Percentiles rank a stretch among this genome's conserved stretches.
phyloP scores from a whole-genome alignment of 1,140 invertebrate species.

The Euschistus heros region DNA sequence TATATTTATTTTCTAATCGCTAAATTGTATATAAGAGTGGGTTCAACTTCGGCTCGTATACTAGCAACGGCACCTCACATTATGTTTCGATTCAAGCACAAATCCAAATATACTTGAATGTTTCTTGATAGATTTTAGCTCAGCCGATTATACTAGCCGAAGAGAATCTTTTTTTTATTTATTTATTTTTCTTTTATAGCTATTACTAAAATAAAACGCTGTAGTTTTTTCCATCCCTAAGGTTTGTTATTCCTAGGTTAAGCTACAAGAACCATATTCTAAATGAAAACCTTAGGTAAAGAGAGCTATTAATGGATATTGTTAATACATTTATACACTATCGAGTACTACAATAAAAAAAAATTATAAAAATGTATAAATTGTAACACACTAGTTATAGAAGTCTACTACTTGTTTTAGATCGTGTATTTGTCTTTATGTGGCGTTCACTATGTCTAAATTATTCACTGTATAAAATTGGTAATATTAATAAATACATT shows the following conservation, averaged over 20 bases:
- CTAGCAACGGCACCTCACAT: no score
- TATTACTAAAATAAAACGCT: no score
- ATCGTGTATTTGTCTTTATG: conserved; percentile 19
- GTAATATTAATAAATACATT: conserved; percentile 22
- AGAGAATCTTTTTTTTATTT: no score
- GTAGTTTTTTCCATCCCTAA: not conserved
- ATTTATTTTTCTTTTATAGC: no score
- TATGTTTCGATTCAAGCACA: no score
- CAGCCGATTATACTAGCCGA: no score
- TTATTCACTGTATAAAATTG: conserved; percentile 26
- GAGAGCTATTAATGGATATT: conserved; percentile 21
- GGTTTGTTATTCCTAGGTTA: not conserved
- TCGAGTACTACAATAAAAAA: conserved; percentile 12
- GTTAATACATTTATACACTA: conserved; percentile 26
- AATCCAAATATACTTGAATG: no score
- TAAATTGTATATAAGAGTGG: no score
- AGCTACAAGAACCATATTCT: conserved; percentile 27
- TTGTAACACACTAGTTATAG: not conserved
- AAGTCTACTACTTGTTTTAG: conserved; percentile 16
- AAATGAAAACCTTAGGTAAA: conserved; percentile 24
- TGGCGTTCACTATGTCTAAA: conserved; percentile 25
- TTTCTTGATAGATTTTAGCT: no score
- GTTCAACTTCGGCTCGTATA: no score
- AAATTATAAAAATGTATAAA: conserved; percentile 5
- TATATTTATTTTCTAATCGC: no score